phyloP scores from a whole-genome alignment of 1,140 invertebrate genomes.

The Caenorhabditis remanei region DNA sequence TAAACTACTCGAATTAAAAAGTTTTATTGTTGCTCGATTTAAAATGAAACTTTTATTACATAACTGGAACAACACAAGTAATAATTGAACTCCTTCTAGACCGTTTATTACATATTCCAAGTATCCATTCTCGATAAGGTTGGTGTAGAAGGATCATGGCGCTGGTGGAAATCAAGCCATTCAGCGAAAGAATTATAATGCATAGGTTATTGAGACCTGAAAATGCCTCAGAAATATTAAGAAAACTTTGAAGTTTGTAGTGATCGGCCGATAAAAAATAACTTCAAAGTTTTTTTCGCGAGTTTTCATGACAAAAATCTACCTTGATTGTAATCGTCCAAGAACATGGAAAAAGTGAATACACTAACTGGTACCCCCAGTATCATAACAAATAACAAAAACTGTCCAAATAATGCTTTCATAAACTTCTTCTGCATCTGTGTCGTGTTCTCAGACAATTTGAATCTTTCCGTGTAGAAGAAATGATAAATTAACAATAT shows the following conservation, averaged over 20 bases:
- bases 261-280: no score
- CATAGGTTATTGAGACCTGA: not conserved
- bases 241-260: no score
- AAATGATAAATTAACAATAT: not conserved
- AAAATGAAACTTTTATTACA: no score
- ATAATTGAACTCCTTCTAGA: not conserved
- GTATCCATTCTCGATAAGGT: conserved; percentile 1
- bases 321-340: conserved; percentile 1
- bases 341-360: not conserved
- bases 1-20: no score
- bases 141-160: not conserved
- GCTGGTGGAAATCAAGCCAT: not conserved
- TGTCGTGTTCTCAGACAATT: conserved; percentile 16
- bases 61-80: not conserved
- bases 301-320: not conserved
- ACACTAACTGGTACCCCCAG: conserved; percentile 8
- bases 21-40: no score
- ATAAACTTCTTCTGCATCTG: conserved; percentile 15
- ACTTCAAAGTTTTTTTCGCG: no score
- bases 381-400: not conserved
- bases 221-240: not conserved
- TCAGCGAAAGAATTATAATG: not conserved
- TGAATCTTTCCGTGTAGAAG: not conserved
- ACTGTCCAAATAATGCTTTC: conserved; percentile 2
- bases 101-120: not conserved